Base-by-base conservation (phyloP, 2,113 vertebrate species). In the Salvelinus sp. region DNA sequence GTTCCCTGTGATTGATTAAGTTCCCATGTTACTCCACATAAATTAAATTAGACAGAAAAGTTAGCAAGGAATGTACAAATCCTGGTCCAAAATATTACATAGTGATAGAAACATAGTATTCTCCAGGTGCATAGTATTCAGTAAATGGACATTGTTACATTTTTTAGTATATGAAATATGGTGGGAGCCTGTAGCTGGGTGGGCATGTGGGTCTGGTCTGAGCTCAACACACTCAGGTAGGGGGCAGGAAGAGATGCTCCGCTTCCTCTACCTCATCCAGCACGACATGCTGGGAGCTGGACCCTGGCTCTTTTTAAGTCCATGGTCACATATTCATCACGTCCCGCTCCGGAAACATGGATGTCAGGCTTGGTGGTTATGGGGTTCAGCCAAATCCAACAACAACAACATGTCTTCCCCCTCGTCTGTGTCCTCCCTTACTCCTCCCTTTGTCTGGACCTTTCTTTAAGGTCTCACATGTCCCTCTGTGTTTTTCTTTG, bases 171-270 rank as follows among this genome's bases (percentile, higher is more conserved):
- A 38, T 9, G 30, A 13, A 28, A 22, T 73, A 38, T 25, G 71
- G 16, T 73, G 71, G 71, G 10, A 5, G 27, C 57, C 57, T 57
- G 70, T 58, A 58, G 70, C 70, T 30, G 7, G n/a, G n/a, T 62
- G 58, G n/a, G n/a, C 50, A 14, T 54, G 50, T 54, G 23, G 20
- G 18, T 72, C 57, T 33, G 64, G 47, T 2, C n/a, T 1, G n/a
- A 28, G 30, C 9, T 23, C 72, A 72, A 27, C 54, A 30, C 50
- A 33, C 23, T 14, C 13, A 72, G 70, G 27, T 7, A 60, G 27
- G 47, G 57, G 57, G 25, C 50, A 72, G 48, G 14, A 30, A 72
- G 54, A 22, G 70, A 16, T 13, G 20, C 28, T 57, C 18, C n/a
- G n/a, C 65, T 75, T 14, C 28, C 44, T 75, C 33, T 25, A 14